Conservation (phyloP, 1,140 invertebrate species). For the Mizuhopecten yessoensis region DNA sequence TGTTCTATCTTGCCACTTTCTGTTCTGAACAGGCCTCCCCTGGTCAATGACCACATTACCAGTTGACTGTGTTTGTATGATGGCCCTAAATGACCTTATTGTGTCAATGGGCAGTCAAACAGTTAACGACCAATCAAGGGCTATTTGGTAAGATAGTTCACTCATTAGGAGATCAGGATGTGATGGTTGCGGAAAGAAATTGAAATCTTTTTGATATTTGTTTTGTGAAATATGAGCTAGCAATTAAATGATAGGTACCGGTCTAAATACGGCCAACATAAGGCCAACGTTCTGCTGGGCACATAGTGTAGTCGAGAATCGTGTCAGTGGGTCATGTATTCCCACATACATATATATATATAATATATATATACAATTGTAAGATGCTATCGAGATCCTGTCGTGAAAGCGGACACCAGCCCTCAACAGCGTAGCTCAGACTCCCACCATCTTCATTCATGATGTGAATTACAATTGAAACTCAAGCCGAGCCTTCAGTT, state of each 20-base stretch:
- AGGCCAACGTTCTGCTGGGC: slow-evolving; percentile 1
- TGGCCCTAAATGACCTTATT: too few relatives aligned
- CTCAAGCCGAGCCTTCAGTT: background rate
- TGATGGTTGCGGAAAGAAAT: background rate
- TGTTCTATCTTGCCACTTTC: too few relatives aligned
- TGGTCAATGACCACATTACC: too few relatives aligned
- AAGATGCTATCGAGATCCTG: background rate
- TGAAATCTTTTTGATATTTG: background rate
- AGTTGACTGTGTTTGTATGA: too few relatives aligned
- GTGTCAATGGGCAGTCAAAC: too few relatives aligned
- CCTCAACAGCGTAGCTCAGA: background rate
- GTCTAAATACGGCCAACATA: background rate
- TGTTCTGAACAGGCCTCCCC: too few relatives aligned
- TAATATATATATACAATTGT: slow-evolving; percentile 14
- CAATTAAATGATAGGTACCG: background rate
- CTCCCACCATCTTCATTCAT: slow-evolving; percentile 8
- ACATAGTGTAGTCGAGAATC: background rate
- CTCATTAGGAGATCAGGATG: background rate
- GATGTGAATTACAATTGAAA: slow-evolving; percentile 35
- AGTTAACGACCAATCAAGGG: too few relatives aligned
- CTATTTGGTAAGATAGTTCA: too few relatives aligned
- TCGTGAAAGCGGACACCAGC: background rate
- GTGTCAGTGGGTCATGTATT: background rate
- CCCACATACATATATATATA: background rate
- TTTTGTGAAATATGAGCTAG: background rate